Conservation (phyloP, 2,888 invertebrate species). For the Chorisops tibialis region DNA sequence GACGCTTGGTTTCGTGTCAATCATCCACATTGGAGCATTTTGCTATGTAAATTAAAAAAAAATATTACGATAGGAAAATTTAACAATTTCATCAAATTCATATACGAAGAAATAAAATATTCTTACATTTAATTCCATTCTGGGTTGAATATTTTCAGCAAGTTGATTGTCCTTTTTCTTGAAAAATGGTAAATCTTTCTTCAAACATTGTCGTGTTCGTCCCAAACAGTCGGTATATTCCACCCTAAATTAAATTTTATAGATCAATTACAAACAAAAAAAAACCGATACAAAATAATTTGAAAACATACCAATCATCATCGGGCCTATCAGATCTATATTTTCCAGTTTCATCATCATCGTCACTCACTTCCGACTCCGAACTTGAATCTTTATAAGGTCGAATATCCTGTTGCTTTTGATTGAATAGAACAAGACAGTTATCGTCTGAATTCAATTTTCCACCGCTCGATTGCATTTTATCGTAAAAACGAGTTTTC, state of each 20-base stretch:
- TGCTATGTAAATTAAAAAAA: constrained; percentile 41
- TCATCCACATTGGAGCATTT: constrained; percentile 50
- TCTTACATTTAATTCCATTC: constrained; percentile 29
- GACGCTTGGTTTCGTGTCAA: constrained; percentile 41
- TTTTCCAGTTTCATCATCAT: constrained; percentile 49
- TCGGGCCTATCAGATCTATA: constrained; percentile 49
- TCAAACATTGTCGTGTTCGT: constrained; percentile 77
- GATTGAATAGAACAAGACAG: constrained; percentile 50
- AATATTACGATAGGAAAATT: constrained; percentile 1
- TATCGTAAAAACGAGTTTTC: constrained; percentile 52
- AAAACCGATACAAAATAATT: constrained; percentile 19
- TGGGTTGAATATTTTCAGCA: constrained; percentile 37
- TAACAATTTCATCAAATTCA: background rate
- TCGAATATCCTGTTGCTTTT: constrained; percentile 49
- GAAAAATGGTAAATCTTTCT: constrained; percentile 69
- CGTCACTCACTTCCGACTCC: constrained; percentile 52
- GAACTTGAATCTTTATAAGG: constrained; percentile 23
- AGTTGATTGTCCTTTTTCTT: constrained; percentile 61
- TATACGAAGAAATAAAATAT: background rate
- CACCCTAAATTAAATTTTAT: constrained; percentile 58
- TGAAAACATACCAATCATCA: constrained; percentile 58
- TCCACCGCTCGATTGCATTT: constrained; percentile 49
- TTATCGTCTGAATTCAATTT: constrained; percentile 49
- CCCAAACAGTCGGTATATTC: constrained; percentile 89
- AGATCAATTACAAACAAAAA: background rate